Conservation (phyloP, 2,888 invertebrate genomes). For the Tupiocoris notatus region DNA sequence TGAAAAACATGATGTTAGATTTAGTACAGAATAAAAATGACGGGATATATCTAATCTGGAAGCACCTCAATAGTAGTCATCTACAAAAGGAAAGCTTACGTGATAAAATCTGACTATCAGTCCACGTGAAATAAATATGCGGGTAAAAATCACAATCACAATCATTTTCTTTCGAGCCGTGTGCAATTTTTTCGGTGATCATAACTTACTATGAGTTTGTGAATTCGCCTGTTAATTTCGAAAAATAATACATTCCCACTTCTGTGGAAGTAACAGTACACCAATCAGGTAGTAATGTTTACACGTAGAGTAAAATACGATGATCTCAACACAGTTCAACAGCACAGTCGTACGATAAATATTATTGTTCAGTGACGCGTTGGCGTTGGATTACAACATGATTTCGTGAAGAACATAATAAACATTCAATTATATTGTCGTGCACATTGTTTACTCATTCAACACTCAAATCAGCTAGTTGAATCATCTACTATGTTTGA, state of each 20-base stretch:
- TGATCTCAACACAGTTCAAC: too few relatives aligned
- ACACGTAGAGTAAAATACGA: too few relatives aligned
- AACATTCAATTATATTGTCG: background rate
- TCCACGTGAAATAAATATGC: background rate
- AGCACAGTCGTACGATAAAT: too few relatives aligned
- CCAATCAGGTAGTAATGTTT: too few relatives aligned
- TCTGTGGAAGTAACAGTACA: too few relatives aligned
- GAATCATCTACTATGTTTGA: background rate
- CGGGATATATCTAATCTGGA: constrained; percentile 38
- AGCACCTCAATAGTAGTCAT: constrained; percentile 37
- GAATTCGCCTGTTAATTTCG: too few relatives aligned
- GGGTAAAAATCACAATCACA: background rate
- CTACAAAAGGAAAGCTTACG: background rate
- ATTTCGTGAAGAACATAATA: background rate
- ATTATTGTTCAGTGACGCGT: too few relatives aligned
- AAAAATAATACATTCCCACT: too few relatives aligned
- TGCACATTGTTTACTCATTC: background rate
- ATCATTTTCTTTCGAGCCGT: background rate
- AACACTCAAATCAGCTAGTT: background rate
- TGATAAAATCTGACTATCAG: background rate
- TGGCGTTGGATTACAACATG: background rate
- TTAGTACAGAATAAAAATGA: constrained; percentile 38
- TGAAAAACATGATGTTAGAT: constrained; percentile 40
- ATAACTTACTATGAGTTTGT: too few relatives aligned
- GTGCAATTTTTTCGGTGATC: too few relatives aligned